Evolutionary conservation across 2,113 vertebrate species (phyloP), one percentile per base, ranked within the genome.

Genomic region (Dissostichus mawsoni): DNA sequence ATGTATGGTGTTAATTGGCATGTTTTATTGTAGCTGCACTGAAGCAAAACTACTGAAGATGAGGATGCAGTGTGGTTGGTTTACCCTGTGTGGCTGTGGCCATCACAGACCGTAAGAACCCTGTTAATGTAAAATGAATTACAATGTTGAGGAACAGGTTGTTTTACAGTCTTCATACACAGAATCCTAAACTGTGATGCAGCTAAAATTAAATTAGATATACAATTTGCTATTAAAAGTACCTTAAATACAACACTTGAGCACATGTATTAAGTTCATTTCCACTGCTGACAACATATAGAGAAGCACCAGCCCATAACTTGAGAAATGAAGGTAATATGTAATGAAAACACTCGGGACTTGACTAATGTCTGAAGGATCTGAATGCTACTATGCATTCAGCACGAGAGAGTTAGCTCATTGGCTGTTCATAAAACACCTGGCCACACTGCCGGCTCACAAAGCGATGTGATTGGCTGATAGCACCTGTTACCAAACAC

Each of bases 401-500:
- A 16, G 44, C 4, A 52, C 12, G 4, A 12, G 3, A 44, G 68
- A 41, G 8, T 65, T 16, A 4, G 14, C 3, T 50, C 29, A 56
- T 18, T n/a, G 17, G 0, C 50, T 44, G 11, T 51, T 59, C 18
- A 18, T 25, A 29, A 10, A 29, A 11, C 53, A 68, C 33, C 23
- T 57, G 13, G 17, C 59, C 67, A 47, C 52, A 78, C 57, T 71
- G 23, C 25, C 33, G 67, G 18, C 13, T 10, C 55, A 48, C 36
- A 59, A 59, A 48, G 61, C 18, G 48, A 53, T 64, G 67, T 29
- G 1, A 76, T 8, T 73, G 48, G 63, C 0, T 18, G 47, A 86
- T 65, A 59, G 64, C 75, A 53, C 57, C 16, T 67, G 81, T 89
- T 91, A 86, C 59, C 74, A 81, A 89, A 85, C 78, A 80, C 1